phyloP scores from a whole-genome alignment of 92 coral and sea anemone genomes.

The Anthopleura xanthogrammica region DNA sequence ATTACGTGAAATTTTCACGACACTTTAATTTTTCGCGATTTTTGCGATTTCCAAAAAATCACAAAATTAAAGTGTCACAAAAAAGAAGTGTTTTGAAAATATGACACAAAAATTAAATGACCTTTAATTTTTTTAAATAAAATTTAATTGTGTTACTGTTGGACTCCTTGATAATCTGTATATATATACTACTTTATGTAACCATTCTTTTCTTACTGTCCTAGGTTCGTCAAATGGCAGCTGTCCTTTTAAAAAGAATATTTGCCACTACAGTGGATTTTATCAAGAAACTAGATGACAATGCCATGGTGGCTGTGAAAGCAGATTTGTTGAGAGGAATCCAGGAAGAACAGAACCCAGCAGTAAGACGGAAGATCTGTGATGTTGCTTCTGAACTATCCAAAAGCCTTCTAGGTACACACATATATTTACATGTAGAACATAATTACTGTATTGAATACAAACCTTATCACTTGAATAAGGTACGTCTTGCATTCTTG shows the following conservation, averaged over 20 bases:
- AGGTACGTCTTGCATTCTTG: no score
- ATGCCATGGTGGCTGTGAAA: conserved; percentile 66
- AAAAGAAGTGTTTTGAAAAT: no score
- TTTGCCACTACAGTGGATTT: conserved; percentile 89
- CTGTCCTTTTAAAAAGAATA: conserved; percentile 85
- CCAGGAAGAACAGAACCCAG: conserved; percentile 70
- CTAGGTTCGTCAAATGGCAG: conserved; percentile 98
- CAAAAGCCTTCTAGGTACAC: conserved; percentile 86
- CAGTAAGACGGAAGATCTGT: conserved; percentile 83
- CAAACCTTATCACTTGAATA: no score
- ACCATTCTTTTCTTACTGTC: not conserved
- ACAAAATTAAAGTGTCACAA: no score
- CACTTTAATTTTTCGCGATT: no score
- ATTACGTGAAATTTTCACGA: no score
- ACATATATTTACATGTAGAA: not conserved
- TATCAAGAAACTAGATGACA: conserved; percentile 74
- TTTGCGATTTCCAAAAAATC: no score
- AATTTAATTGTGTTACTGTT: no score
- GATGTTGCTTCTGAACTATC: conserved; percentile 94
- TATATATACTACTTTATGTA: not conserved
- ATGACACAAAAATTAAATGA: no score
- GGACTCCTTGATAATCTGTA: no score
- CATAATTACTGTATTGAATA: no score
- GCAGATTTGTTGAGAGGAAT: conserved; percentile 77
- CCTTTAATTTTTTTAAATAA: no score